Conservation (phyloP, 2,797 vertebrate genomes). For the Threskiornis aethiopicus region DNA sequence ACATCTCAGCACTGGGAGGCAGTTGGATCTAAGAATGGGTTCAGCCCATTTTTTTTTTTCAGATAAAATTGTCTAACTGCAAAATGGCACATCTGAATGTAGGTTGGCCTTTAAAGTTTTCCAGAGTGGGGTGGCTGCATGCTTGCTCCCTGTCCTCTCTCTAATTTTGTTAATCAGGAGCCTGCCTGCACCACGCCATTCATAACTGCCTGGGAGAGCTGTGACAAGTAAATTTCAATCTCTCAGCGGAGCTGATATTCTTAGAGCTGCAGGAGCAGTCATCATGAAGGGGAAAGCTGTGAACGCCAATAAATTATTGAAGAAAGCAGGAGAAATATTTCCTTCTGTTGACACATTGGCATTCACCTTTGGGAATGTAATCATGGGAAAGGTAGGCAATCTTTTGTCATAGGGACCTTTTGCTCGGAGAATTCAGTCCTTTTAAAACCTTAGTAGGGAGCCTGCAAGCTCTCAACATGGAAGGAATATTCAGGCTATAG, state of each 20-base stretch:
- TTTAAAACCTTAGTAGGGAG: background rate
- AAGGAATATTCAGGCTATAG: background rate
- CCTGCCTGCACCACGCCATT: background rate
- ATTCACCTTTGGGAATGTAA: conserved; percentile 68
- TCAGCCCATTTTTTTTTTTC: fast-evolving
- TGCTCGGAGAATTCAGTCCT: background rate
- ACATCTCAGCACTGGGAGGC: background rate
- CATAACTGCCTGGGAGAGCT: conserved; percentile 7
- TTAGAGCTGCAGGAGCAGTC: conserved; percentile 56
- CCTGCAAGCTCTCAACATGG: background rate
- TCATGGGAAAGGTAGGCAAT: conserved; percentile 63
- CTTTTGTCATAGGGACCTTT: conserved; percentile 60
- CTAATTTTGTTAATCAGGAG: conserved; percentile 30
- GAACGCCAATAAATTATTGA: conserved; percentile 68
- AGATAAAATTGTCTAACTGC: background rate
- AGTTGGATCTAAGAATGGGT: background rate
- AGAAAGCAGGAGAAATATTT: conserved; percentile 68
- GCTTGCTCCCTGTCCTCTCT: background rate
- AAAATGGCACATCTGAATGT: background rate
- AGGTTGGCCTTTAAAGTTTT: background rate
- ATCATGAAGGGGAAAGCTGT: conserved; percentile 61
- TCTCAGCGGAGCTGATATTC: conserved; percentile 50
- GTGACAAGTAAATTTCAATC: conserved; percentile 62
- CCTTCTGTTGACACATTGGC: conserved; percentile 64
- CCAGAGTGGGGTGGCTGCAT: background rate